Conservation (phyloP, 92 coral and sea anemone species). For the Bergia puertoricense region DNA sequence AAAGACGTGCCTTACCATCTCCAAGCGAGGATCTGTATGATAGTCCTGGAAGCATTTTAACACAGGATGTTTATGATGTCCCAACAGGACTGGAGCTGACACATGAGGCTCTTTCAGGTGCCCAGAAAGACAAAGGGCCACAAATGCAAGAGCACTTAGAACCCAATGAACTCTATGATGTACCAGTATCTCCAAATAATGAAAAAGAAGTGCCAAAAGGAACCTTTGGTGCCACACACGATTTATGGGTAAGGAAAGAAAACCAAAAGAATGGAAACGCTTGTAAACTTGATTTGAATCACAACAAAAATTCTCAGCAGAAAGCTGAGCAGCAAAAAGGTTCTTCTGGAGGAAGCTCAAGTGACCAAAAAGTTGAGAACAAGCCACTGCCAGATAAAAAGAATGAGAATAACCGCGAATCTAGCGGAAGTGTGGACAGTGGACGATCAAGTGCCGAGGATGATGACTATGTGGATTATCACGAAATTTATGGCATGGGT, state of each 20-base stretch:
- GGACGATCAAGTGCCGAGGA: slow-evolving; percentile 75
- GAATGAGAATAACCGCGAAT: slow-evolving; percentile 59
- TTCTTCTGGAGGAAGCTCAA: slow-evolving; percentile 9
- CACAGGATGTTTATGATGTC: slow-evolving; percentile 70
- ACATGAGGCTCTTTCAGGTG: background rate
- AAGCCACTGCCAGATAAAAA: slow-evolving; percentile 40
- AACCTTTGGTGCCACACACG: slow-evolving; percentile 28
- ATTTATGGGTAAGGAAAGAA: slow-evolving; percentile 41
- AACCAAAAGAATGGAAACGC: slow-evolving; percentile 27
- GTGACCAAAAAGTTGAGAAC: slow-evolving; percentile 25
- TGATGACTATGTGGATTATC: slow-evolving; percentile 97
- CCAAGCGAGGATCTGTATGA: slow-evolving; percentile 32
- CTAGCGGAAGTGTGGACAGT: slow-evolving; percentile 65
- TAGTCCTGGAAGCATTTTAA: background rate
- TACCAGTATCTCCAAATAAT: slow-evolving; percentile 33
- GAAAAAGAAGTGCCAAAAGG: background rate
- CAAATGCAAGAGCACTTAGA: slow-evolving; percentile 9
- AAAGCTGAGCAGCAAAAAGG: slow-evolving; percentile 15
- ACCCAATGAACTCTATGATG: slow-evolving; percentile 50
- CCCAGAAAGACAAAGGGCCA: slow-evolving; percentile 41
- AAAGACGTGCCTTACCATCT: background rate
- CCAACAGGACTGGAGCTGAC: slow-evolving; percentile 47
- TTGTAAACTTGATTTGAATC: slow-evolving; percentile 43
- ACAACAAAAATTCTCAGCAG: slow-evolving; percentile 46
- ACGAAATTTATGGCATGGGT: slow-evolving; percentile 92